These are phyloP conservation scores for Talpa occidentalis DNA, from an alignment of 2,113 vertebrate genomes.

Conservation along the genomic window DNA sequence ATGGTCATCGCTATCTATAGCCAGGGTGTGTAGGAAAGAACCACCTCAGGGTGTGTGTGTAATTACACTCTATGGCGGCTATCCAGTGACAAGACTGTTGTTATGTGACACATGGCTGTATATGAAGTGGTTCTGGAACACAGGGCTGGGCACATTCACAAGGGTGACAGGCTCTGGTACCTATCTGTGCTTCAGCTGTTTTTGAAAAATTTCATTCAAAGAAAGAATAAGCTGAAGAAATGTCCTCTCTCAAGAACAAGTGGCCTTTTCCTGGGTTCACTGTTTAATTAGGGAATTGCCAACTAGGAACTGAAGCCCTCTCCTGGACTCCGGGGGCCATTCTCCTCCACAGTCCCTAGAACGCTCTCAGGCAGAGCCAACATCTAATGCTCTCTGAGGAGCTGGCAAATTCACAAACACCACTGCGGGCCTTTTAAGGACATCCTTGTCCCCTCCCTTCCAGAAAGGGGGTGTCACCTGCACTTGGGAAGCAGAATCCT, in stretches of 20 bases:
- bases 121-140: neutral
- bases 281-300: conserved; percentile 63
- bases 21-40: neutral
- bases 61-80: neutral
- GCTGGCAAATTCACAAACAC: conserved; percentile 60
- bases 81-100: neutral
- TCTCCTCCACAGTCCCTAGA: neutral
- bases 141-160: neutral
- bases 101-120: neutral
- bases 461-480: conserved; percentile 1
- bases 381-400: conserved; percentile 48
- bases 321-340: neutral
- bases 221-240: conserved; percentile 56
- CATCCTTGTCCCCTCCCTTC: conserved; percentile 18
- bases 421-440: conserved; percentile 51
- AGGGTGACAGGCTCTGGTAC: neutral
- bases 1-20: too few relatives aligned
- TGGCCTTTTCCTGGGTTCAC: neutral
- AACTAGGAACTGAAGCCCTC: neutral
- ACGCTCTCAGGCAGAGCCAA: neutral
- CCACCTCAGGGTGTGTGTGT: neutral
- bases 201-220: conserved; percentile 64
- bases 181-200: neutral
- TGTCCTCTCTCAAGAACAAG: conserved; percentile 25
- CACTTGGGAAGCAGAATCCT: conserved; percentile 57